phyloP scores from a whole-genome alignment of 1,140 invertebrate genomes.

The Drosophila kohkoa region DNA sequence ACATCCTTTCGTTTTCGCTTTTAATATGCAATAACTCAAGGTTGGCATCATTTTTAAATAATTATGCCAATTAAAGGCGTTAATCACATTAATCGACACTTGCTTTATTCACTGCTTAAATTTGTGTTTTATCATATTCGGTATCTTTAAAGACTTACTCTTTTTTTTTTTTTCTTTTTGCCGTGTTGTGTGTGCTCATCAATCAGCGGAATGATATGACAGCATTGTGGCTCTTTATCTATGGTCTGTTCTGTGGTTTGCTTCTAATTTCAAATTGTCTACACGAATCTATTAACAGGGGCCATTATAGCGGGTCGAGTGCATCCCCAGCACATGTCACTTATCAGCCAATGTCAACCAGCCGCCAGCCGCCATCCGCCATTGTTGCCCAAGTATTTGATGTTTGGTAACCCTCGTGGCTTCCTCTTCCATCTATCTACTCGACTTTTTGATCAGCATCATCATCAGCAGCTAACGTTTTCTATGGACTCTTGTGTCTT shows the following conservation, averaged over 20 bases:
- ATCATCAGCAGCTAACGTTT: conserved; percentile 13
- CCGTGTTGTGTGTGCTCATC: neutral
- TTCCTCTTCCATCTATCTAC: conserved; percentile 9
- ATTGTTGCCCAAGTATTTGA: conserved; percentile 55
- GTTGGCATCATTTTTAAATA: conserved; percentile 43
- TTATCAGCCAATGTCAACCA: conserved; percentile 65
- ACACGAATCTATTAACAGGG: conserved; percentile 63
- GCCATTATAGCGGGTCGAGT: conserved; percentile 59
- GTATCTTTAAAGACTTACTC: neutral
- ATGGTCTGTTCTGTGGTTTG: conserved; percentile 68
- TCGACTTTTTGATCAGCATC: conserved; percentile 57
- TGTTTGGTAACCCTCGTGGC: conserved; percentile 17
- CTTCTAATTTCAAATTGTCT: conserved; percentile 68
- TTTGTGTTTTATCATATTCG: neutral
- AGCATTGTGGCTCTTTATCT: conserved; percentile 55
- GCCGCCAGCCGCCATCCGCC: conserved; percentile 61
- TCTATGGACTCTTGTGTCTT: conserved; percentile 64
- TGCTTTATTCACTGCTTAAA: neutral
- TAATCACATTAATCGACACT: conserved; percentile 19
- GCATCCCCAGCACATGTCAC: conserved; percentile 70
- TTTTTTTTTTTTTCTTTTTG: no score
- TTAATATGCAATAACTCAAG: conserved; percentile 50
- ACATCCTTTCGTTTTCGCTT: conserved; percentile 40
- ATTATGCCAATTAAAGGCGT: conserved; percentile 48
- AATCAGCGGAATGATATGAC: neutral